phyloP scores from a whole-genome alignment of 2,797 vertebrate genomes.

The Coccyzus lansbergi region DNA sequence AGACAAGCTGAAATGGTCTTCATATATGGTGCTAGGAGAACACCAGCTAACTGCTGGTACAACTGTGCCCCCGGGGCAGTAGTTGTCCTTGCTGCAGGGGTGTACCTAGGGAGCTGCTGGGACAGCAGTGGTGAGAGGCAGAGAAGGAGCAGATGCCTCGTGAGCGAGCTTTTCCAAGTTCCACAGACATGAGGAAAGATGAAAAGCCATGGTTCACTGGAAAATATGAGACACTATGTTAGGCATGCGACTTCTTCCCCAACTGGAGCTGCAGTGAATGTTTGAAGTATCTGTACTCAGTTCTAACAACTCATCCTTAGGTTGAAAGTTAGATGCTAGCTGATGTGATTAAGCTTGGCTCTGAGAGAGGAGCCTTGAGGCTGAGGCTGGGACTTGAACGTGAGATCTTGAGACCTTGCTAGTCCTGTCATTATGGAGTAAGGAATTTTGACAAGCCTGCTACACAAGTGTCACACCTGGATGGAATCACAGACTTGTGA shows the following conservation, averaged over 20 bases:
- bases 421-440: neutral
- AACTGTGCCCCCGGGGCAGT: neutral
- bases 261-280: neutral
- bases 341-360: neutral
- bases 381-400: neutral
- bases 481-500: neutral
- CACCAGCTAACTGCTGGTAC: neutral
- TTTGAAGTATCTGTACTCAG: neutral
- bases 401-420: neutral
- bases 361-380: neutral
- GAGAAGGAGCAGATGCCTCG: neutral
- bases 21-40: neutral
- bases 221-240: neutral
- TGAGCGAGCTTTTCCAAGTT: neutral
- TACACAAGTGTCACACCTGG: rapidly evolving
- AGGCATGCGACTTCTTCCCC: neutral
- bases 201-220: neutral
- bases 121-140: neutral
- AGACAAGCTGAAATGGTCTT: neutral
- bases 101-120: neutral
- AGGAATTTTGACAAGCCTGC: neutral
- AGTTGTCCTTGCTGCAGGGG: rapidly evolving
- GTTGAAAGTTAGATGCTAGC: neutral
- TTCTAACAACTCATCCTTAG: neutral
- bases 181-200: neutral